Percentiles rank a stretch among this genome's conserved stretches.
These are phyloP conservation scores for Axinella damicornis DNA, from an alignment of 37 sponge, comb jelly and placozoan species.

Conservation along the genomic window DNA sequence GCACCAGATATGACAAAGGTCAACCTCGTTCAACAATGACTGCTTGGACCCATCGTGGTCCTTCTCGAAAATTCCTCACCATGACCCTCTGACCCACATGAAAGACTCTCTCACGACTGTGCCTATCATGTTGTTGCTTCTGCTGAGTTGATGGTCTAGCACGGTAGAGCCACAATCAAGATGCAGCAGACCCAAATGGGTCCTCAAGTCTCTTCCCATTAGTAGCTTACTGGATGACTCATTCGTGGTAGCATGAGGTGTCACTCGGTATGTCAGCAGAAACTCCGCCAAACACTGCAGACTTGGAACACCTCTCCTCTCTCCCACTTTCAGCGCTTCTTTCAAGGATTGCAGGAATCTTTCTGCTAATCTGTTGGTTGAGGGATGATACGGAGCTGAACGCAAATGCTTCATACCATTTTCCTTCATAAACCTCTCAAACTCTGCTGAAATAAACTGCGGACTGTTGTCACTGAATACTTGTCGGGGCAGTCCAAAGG, in stretches of 20 bases:
- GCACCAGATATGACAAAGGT: neutral
- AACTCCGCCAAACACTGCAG: neutral
- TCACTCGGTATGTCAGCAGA: neutral
- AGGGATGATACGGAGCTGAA: conserved; percentile 24
- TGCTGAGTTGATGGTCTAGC: neutral
- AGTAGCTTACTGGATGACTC: neutral
- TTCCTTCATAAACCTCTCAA: conserved; percentile 6
- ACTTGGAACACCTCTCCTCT: neutral
- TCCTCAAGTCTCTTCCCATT: neutral
- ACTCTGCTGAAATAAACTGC: neutral
- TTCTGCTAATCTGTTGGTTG: conserved; percentile 11
- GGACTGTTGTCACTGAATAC: conserved; percentile 30
- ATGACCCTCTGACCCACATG: neutral
- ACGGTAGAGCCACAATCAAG: neutral
- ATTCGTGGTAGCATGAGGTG: conserved; percentile 11
- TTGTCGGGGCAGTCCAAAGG: conserved; percentile 16
- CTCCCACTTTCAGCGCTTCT: neutral
- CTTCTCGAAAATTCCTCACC: conserved; percentile 14
- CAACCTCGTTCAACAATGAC: neutral
- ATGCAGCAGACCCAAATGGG: conserved; percentile 10
- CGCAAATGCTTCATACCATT: conserved; percentile 13
- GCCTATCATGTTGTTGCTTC: conserved; percentile 1
- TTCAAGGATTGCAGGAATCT: conserved; percentile 17
- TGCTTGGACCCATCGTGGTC: conserved; percentile 7
- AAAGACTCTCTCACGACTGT: neutral